Conservation (phyloP, 2,797 vertebrate genomes). For the Vipera ursinii region DNA sequence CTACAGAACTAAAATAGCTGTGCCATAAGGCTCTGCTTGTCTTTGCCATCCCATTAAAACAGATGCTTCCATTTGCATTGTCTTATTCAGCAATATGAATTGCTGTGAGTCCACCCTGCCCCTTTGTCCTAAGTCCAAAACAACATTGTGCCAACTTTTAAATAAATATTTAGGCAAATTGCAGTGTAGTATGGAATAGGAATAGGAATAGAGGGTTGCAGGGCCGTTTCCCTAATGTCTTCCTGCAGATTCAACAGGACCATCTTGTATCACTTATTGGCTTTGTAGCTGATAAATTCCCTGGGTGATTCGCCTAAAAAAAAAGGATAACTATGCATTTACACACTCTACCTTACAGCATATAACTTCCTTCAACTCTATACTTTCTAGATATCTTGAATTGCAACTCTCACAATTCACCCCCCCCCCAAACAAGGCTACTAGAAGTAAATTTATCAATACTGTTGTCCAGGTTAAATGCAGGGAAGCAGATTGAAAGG, state of each 20-base stretch:
- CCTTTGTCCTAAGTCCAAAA: background rate
- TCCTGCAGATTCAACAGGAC: background rate
- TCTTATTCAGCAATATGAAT: background rate
- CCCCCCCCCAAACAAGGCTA: background rate
- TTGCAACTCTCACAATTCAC: background rate
- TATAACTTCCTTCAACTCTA: background rate
- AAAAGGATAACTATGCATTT: background rate
- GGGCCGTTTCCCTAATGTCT: background rate
- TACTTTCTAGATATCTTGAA: background rate
- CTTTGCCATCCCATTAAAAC: background rate
- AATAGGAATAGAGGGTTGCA: background rate
- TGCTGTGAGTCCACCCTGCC: background rate
- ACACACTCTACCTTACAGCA: background rate
- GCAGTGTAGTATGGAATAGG: background rate
- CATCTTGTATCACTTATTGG: background rate
- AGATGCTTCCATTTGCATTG: background rate
- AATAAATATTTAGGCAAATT: background rate
- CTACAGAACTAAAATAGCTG: constrained; percentile 11
- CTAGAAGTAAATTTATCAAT: background rate
- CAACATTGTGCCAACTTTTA: background rate
- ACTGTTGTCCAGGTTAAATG: background rate
- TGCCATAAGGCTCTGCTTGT: constrained; percentile 10
- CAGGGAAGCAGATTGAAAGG: no score
- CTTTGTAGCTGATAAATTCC: background rate
- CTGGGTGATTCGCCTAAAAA: background rate